Evolutionary conservation across 1,140 invertebrate genomes (phyloP), one percentile per base, ranked within the genome.

Genomic region (Pseudomyrmex cubaensis): DNA sequence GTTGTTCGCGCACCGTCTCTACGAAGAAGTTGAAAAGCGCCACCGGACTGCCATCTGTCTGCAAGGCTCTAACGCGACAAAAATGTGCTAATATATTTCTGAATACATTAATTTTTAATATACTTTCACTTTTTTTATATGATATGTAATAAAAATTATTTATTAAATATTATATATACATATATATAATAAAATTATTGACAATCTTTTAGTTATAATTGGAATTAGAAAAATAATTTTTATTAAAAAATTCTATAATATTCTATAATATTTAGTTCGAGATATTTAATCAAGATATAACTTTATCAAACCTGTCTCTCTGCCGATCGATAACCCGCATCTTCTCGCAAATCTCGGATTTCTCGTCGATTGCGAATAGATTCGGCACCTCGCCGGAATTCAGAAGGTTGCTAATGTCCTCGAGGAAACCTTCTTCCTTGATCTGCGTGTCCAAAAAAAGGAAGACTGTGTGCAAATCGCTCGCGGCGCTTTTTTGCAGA

Each of bases 341-440:
- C 94, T 98, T 99, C 89, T 99, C 98, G 93, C 97, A 98, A 9
- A 99, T 96, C 91, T 99, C 98, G 20, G 96, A 95, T 92, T 98
- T 98, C 91, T 99, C 98, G 91, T 99, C 98, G 0, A 95, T 92
- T 1, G 96, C 95, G 92, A 98, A 99, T 46, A 99, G 95, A 94
- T 99, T 99, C 0, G 98, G 98, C 0, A 99, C 96, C 94, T 99
- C 98, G 1, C 98, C 98, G 5, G 98, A 97, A 93, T 99, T 99
- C 17, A 99, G 94, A 84, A 99, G 95, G 93, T 99, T 99, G 91
- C 98, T 99, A 0, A 99, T 97, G 91, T 99, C 98, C 94, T 99
- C 98, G 35, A 99, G 92, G 91, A 99, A 99, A 0, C 96, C 96
- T 94, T 99, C 98, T 93, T 99, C 97, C 95, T 99, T 99, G 52